Evolutionary conservation across 2,113 vertebrate genomes (phyloP).

Genomic region (Globicephala melas): DNA sequence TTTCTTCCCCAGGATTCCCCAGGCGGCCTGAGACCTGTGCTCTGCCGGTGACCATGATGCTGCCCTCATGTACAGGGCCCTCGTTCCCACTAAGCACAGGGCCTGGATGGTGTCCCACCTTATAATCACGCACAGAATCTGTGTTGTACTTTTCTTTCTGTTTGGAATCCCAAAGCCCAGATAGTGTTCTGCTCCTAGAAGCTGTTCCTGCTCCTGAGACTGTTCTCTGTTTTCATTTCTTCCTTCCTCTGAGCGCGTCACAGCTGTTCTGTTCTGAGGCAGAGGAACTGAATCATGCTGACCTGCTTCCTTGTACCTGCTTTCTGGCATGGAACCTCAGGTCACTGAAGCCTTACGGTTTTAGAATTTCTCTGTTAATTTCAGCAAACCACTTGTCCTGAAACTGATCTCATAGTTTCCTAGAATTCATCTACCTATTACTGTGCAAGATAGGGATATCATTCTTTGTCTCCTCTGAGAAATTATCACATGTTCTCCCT

Average conservation of each 20-base stretch:
- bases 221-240: not conserved
- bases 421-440: not conserved
- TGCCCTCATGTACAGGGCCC: not conserved
- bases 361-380: not conserved
- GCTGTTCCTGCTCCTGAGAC: too few relatives aligned
- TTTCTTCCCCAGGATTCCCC: not conserved
- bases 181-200: not conserved
- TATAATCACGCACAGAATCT: not conserved
- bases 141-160: not conserved
- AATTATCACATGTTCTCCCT: not conserved
- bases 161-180: not conserved
- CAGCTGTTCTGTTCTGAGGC: not conserved
- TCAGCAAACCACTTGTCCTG: not conserved
- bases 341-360: not conserved
- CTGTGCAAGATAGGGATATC: not conserved
- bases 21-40: not conserved
- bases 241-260: fast-evolving
- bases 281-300: not conserved
- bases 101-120: not conserved
- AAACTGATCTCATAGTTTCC: not conserved
- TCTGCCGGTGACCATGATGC: not conserved
- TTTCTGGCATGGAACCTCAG: not conserved
- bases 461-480: not conserved
- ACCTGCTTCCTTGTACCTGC: not conserved
- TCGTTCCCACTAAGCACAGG: fast-evolving